Percentiles rank a stretch among this genome's conserved stretches.
Conservation (phyloP, 92 coral and sea anemone genomes). For the Siderastrea siderea region DNA sequence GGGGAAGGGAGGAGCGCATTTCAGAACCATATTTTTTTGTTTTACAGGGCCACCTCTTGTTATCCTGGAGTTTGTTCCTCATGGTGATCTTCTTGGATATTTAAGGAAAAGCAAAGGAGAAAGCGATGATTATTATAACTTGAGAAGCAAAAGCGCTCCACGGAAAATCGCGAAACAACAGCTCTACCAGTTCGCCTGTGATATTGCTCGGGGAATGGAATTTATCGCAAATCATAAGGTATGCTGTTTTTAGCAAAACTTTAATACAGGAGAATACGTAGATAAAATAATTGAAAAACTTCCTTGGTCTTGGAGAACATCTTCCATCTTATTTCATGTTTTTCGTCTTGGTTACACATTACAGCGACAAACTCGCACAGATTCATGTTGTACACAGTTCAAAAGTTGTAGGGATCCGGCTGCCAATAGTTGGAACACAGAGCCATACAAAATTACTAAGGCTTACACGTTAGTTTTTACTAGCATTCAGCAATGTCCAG, state of each 20-base stretch:
- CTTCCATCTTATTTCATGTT: too few species aligned
- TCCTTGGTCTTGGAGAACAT: too few species aligned
- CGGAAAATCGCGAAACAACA: constrained; percentile 13
- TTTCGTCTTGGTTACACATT: too few species aligned
- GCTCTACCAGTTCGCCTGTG: constrained; percentile 36
- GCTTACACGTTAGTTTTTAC: too few species aligned
- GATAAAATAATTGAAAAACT: too few species aligned
- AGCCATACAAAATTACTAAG: too few species aligned
- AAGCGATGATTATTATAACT: constrained; percentile 64
- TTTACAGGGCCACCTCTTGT: constrained; percentile 41
- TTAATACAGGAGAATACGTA: too few species aligned
- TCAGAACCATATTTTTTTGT: not conserved
- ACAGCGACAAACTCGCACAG: too few species aligned
- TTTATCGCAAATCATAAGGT: constrained; percentile 39
- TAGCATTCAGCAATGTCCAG: too few species aligned
- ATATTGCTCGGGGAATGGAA: constrained; percentile 55
- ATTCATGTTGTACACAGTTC: too few species aligned
- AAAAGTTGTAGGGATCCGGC: too few species aligned
- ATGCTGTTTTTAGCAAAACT: not conserved
- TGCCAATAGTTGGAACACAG: too few species aligned
- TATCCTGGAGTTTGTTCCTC: constrained; percentile 45
- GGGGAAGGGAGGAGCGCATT: not conserved
- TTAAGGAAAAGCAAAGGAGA: constrained; percentile 56
- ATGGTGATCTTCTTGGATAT: constrained; percentile 61
- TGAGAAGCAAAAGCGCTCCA: constrained; percentile 1